Conservation (phyloP, 2,113 vertebrate species). For the Cyprinodon brontotheroides region DNA sequence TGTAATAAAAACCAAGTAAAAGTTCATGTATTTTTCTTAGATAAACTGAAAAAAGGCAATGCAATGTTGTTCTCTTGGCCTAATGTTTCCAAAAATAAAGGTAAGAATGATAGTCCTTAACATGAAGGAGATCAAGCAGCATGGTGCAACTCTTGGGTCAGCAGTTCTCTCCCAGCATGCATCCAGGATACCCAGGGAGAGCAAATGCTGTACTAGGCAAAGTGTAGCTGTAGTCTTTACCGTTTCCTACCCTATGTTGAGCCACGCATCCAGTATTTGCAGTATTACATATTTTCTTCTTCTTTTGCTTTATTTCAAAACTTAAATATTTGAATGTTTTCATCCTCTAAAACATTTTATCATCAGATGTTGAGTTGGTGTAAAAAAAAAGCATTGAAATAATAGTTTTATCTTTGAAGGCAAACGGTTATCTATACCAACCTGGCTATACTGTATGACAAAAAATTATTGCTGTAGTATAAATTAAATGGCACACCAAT, state of each 20-base stretch:
- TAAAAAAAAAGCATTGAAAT: neutral
- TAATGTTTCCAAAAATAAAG: neutral
- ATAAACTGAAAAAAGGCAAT: neutral
- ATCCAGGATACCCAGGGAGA: neutral
- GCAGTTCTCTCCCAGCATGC: neutral
- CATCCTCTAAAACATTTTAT: neutral
- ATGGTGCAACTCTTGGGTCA: neutral
- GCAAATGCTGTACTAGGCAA: neutral
- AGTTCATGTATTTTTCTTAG: neutral
- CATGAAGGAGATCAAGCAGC: neutral
- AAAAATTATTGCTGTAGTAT: neutral
- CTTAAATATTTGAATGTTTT: neutral
- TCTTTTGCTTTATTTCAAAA: neutral
- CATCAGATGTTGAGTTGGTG: neutral
- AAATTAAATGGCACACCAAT: neutral
- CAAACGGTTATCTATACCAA: neutral
- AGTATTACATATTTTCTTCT: too few relatives aligned
- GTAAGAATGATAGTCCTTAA: neutral
- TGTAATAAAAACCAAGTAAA: neutral
- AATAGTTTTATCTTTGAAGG: neutral
- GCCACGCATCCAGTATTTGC: neutral
- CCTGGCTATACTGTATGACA: neutral
- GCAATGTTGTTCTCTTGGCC: neutral
- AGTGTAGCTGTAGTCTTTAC: neutral
- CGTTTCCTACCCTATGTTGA: neutral